Evolutionary conservation across 2,113 vertebrate genomes (phyloP).

Genomic region (Pseudorasbora parva): DNA sequence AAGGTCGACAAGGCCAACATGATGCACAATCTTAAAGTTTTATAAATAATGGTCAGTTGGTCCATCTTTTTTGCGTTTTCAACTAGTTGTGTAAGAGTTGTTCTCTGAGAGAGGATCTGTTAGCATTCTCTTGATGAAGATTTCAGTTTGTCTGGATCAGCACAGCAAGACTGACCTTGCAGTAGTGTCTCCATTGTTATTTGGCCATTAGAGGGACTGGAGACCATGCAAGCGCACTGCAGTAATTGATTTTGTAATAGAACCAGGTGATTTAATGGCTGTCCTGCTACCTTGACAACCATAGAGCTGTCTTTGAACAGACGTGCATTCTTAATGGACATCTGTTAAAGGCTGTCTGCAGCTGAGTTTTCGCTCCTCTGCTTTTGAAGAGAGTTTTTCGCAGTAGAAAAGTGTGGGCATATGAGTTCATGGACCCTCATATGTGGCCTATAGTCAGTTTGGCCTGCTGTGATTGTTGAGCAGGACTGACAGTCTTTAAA

Average conservation of each 20-base stretch:
- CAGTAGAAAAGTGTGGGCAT: background rate
- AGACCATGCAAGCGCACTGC: conserved; percentile 82
- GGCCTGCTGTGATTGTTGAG: background rate
- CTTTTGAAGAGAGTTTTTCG: background rate
- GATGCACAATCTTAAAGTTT: background rate
- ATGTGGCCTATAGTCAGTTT: background rate
- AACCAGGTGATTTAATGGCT: conserved; percentile 91
- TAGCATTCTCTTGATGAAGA: conserved; percentile 13
- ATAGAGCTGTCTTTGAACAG: conserved; percentile 76
- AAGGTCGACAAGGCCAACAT: background rate
- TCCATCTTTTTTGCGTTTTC: background rate
- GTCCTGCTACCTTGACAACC: conserved; percentile 82
- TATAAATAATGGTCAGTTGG: background rate
- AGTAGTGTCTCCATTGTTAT: conserved; percentile 78
- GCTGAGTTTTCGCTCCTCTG: background rate
- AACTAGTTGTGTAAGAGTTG: background rate
- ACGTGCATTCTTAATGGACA: conserved; percentile 44
- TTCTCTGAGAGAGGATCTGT: conserved; percentile 1
- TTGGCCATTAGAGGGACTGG: conserved; percentile 79
- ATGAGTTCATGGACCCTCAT: background rate
- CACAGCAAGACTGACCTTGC: conserved; percentile 80
- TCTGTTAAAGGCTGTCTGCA: conserved; percentile 24
- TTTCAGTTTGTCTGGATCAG: conserved; percentile 21
- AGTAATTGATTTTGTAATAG: conserved; percentile 98
- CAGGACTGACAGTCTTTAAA: background rate